Evolutionary conservation across 2,888 invertebrate species (phyloP).

Genomic region (Gisinianus flammeolus): DNA sequence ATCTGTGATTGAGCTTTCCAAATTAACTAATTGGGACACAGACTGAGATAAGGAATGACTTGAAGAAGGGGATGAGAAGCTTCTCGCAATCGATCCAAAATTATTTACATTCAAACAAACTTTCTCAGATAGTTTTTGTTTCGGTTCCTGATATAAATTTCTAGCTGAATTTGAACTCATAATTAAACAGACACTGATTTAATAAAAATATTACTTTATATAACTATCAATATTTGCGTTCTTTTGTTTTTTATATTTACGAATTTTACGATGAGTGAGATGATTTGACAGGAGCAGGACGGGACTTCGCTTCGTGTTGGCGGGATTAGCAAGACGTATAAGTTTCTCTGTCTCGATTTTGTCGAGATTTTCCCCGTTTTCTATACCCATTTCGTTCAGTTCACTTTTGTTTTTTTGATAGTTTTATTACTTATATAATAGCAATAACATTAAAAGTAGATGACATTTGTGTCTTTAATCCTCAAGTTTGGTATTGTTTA

Average conservation of each 20-base stretch:
- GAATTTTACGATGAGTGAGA: neutral
- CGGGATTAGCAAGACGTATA: no score
- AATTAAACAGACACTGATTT: neutral
- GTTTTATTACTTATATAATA: no score
- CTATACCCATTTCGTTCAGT: no score
- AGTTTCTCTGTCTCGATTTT: no score
- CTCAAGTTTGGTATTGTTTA: no score
- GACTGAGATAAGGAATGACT: constrained; percentile 32
- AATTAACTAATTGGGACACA: constrained; percentile 12
- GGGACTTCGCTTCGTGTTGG: no score
- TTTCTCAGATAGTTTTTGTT: constrained; percentile 53
- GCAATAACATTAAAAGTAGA: no score
- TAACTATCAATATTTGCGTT: neutral
- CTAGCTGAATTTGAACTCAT: constrained; percentile 47
- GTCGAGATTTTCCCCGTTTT: no score
- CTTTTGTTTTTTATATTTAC: neutral
- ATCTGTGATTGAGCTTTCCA: constrained; percentile 15
- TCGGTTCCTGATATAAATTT: constrained; percentile 54
- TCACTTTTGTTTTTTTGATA: no score
- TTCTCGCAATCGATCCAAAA: constrained; percentile 50
- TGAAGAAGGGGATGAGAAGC: constrained; percentile 19
- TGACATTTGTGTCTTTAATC: no score
- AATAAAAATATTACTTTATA: neutral
- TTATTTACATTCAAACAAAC: constrained; percentile 50
- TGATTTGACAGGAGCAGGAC: no score